phyloP scores from a whole-genome alignment of 1,140 invertebrate genomes.

The Temnothorax nylanderi region DNA sequence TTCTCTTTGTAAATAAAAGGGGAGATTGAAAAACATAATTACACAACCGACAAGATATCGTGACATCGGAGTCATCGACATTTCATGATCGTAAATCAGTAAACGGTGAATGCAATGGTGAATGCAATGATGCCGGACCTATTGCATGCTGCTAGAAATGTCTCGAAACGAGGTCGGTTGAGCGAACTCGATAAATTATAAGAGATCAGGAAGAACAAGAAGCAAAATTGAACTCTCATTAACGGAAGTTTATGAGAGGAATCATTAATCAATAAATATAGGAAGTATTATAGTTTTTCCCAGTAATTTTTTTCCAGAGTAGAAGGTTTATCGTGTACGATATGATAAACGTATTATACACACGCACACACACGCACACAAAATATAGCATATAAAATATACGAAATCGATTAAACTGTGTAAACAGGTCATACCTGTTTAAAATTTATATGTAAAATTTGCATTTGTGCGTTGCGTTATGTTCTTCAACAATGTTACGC shows the following conservation, averaged over 20 bases:
- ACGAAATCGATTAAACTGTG: background rate
- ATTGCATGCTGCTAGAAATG: constrained; percentile 41
- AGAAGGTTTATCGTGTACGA: too few relatives aligned
- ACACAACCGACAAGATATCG: constrained; percentile 71
- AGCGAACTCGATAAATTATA: constrained; percentile 61
- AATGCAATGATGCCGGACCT: constrained; percentile 65
- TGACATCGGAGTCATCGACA: constrained; percentile 67
- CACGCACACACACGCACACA: background rate
- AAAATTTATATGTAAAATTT: constrained; percentile 33
- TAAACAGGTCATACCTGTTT: background rate
- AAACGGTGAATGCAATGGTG: constrained; percentile 57
- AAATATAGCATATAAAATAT: background rate
- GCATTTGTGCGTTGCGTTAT: background rate
- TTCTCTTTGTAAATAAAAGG: background rate
- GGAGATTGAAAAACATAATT: constrained; percentile 51
- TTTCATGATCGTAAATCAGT: constrained; percentile 80
- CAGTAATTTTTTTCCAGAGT: too few relatives aligned
- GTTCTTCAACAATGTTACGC: background rate
- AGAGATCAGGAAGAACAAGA: constrained; percentile 37
- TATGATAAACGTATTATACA: too few relatives aligned
- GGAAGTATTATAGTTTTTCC: background rate
- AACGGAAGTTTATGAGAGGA: background rate
- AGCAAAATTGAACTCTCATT: constrained; percentile 49
- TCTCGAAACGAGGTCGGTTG: constrained; percentile 61
- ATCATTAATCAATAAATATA: constrained; percentile 37